Percentiles rank a stretch among this genome's conserved stretches.
Conservation (phyloP, 53 echinoderm and acorn worm genomes). For the Crossaster papposus region DNA sequence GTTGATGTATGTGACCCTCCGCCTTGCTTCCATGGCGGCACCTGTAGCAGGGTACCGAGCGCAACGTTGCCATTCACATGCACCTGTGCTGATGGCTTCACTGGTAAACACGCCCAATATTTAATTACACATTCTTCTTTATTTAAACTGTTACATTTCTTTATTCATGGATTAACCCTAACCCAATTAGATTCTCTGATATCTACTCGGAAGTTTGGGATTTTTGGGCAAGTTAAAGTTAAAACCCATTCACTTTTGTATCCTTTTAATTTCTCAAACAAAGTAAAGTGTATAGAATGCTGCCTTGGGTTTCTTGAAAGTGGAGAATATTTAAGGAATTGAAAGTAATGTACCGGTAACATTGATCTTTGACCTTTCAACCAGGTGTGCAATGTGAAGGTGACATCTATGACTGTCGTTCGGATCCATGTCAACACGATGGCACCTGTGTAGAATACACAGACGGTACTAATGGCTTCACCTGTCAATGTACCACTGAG, state of each 20-base stretch:
- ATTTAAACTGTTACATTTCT: background rate
- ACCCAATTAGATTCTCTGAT: no score
- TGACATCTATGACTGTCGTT: constrained; percentile 96
- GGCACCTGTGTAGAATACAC: constrained; percentile 90
- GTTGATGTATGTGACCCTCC: constrained; percentile 90
- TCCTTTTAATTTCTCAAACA: no score
- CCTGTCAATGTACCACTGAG: constrained; percentile 77
- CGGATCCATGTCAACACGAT: constrained; percentile 83
- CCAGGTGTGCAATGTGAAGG: constrained; percentile 95
- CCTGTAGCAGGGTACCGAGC: constrained; percentile 75
- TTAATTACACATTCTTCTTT: background rate
- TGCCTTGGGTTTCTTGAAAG: no score
- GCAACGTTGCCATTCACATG: constrained; percentile 79
- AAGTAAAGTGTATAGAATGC: no score
- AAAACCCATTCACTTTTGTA: no score
- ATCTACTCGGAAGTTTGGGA: no score
- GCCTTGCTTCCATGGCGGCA: constrained; percentile 94
- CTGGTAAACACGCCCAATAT: constrained; percentile 64
- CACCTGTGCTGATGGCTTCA: constrained; percentile 85
- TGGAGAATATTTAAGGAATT: no score
- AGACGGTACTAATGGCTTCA: constrained; percentile 83
- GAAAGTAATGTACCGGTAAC: background rate
- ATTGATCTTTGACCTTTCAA: background rate
- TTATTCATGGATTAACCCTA: background rate
- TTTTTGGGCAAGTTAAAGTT: no score